phyloP scores from a whole-genome alignment of 2,888 invertebrate species.

The Strigamia transsilvanica region DNA sequence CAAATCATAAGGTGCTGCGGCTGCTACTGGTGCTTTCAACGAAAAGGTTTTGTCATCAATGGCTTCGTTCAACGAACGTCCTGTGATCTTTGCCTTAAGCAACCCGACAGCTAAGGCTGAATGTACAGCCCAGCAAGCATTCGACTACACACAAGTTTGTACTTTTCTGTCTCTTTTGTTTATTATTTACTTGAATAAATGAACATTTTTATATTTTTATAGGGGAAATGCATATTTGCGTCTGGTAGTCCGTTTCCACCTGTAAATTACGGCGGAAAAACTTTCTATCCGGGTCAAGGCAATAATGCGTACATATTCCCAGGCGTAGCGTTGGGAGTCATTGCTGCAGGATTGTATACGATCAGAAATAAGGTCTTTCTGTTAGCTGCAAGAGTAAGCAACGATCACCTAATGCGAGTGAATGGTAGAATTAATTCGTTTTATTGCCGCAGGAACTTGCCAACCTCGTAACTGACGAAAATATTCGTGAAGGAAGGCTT shows the following conservation, averaged over 20 bases:
- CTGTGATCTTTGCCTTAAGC: constrained; percentile 96
- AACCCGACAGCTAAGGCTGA: constrained; percentile 99
- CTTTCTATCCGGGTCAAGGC: constrained; percentile 92
- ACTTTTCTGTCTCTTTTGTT: constrained; percentile 31
- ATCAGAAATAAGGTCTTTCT: constrained; percentile 68
- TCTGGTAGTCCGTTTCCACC: constrained; percentile 96
- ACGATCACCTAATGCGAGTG: neutral
- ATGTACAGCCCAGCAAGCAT: constrained; percentile 99
- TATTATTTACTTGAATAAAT: neutral
- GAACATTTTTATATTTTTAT: constrained; percentile 55
- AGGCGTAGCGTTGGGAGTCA: constrained; percentile 90
- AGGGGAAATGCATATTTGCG: constrained; percentile 94
- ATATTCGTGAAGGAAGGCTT: constrained; percentile 83
- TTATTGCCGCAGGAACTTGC: constrained; percentile 73
- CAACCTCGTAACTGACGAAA: constrained; percentile 79
- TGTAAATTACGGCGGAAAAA: constrained; percentile 79
- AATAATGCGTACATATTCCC: constrained; percentile 99
- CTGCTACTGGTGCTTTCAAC: constrained; percentile 93
- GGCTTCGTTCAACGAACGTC: constrained; percentile 82
- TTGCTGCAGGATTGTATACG: constrained; percentile 83
- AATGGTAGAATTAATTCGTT: neutral
- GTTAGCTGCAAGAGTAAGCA: constrained; percentile 72
- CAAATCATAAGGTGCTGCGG: constrained; percentile 80
- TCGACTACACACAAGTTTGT: constrained; percentile 79
- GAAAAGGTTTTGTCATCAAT: constrained; percentile 84